A percentile compares a stretch with the other conserved stretches of the same genome.
These are phyloP conservation scores for Lethrus apterus DNA, from an alignment of 1,140 invertebrate species.

Conservation along the genomic window DNA sequence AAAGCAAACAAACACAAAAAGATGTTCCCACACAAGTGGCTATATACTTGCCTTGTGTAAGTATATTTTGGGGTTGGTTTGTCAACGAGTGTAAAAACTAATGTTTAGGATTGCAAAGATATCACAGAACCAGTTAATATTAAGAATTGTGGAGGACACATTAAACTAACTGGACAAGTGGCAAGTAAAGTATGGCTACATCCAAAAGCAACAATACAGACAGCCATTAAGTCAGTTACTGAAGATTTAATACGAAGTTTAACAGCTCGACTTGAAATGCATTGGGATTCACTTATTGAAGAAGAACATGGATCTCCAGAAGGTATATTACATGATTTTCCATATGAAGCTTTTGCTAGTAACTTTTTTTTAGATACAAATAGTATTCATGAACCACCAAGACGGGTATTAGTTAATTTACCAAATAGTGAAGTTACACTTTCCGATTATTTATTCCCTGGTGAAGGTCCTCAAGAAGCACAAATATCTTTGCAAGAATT, in stretches of 20 bases:
- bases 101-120: conserved; percentile 23
- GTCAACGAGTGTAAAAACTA: neutral
- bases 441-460: conserved; percentile 79
- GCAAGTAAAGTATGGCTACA: conserved; percentile 64
- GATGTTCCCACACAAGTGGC: conserved; percentile 44
- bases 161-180: conserved; percentile 57
- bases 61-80: conserved; percentile 2
- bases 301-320: conserved; percentile 44
- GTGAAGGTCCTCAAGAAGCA: conserved; percentile 68
- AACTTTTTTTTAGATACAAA: conserved; percentile 46
- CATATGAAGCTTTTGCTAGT: neutral
- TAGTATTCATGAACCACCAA: conserved; percentile 70
- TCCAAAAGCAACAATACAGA: conserved; percentile 58
- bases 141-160: conserved; percentile 40
- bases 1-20: conserved; percentile 41
- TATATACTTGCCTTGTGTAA: conserved; percentile 25
- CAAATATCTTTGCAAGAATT: conserved; percentile 65
- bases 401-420: conserved; percentile 63
- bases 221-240: conserved; percentile 59
- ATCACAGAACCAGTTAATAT: conserved; percentile 16
- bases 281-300: conserved; percentile 77
- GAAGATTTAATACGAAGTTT: conserved; percentile 73
- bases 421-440: conserved; percentile 58
- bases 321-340: conserved; percentile 20
- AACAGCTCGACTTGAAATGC: conserved; percentile 69